phyloP scores from a whole-genome alignment of 2,888 invertebrate genomes.

The Andrena minutula region DNA sequence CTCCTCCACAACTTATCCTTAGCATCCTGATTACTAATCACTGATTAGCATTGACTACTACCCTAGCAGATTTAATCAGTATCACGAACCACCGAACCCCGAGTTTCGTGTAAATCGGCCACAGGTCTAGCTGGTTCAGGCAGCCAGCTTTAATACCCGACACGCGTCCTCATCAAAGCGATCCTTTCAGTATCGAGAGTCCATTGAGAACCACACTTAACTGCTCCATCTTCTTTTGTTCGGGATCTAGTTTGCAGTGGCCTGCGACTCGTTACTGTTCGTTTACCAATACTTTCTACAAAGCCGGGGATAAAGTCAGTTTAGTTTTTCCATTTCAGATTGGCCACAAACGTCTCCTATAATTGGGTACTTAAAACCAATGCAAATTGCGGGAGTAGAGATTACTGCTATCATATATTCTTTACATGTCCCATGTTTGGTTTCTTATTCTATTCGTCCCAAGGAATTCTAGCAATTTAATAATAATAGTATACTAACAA shows the following conservation, averaged over 20 bases:
- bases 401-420: neutral
- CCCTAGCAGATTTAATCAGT: slow-evolving; percentile 53
- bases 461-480: neutral
- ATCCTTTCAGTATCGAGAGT: slow-evolving; percentile 60
- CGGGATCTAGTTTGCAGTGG: slow-evolving; percentile 36
- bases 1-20: neutral
- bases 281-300: slow-evolving; percentile 45
- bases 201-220: slow-evolving; percentile 74
- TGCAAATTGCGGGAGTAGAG: neutral
- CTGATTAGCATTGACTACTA: neutral
- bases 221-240: slow-evolving; percentile 69
- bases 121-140: slow-evolving; percentile 50
- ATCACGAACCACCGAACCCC: slow-evolving; percentile 32
- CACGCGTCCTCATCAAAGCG: slow-evolving; percentile 75
- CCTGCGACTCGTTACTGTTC: slow-evolving; percentile 34
- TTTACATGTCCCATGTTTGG: neutral
- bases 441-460: no score
- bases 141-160: slow-evolving; percentile 67
- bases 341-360: slow-evolving; percentile 35
- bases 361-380: slow-evolving; percentile 60
- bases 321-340: slow-evolving; percentile 59
- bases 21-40: slow-evolving; percentile 26
- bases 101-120: slow-evolving; percentile 51
- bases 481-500: neutral
- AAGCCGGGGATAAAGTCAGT: slow-evolving; percentile 59